Evolutionary conservation across 2,888 invertebrate species (phyloP).

Genomic region (Drosophila subquinaria): DNA sequence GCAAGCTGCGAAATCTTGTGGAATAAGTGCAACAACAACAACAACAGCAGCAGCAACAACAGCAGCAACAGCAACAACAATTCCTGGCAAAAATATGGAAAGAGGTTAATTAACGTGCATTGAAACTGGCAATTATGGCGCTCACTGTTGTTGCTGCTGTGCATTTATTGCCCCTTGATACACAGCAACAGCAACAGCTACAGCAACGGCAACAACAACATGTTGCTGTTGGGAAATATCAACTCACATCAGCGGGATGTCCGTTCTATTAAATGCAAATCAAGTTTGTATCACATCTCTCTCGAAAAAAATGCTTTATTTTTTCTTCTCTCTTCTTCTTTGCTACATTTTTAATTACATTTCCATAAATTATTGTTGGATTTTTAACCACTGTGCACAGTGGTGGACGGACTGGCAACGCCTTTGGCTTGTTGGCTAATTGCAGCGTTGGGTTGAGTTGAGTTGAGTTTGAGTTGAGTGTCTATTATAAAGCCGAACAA

Average conservation of each 20-base stretch:
- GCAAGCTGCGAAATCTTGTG: constrained; percentile 55
- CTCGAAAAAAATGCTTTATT: constrained; percentile 30
- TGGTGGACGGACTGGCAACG: constrained; percentile 34
- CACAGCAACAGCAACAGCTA: constrained; percentile 66
- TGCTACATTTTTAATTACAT: constrained; percentile 51
- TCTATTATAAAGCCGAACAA: constrained; percentile 71
- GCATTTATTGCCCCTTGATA: constrained; percentile 50
- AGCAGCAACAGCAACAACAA: constrained; percentile 27
- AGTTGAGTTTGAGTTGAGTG: constrained; percentile 30
- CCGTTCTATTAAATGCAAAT: constrained; percentile 79
- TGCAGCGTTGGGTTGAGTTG: constrained; percentile 43
- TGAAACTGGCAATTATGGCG: constrained; percentile 81
- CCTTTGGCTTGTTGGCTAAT: constrained; percentile 63
- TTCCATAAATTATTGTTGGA: constrained; percentile 46
- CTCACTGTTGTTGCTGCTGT: constrained; percentile 60
- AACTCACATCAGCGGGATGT: constrained; percentile 69
- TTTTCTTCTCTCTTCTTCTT: constrained; percentile 1
- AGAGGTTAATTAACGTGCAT: constrained; percentile 84
- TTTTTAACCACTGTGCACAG: constrained; percentile 37
- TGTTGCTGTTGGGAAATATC: constrained; percentile 40
- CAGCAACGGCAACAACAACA: constrained; percentile 50
- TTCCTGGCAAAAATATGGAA: constrained; percentile 69
- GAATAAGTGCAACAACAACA: constrained; percentile 52
- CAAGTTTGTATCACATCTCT: constrained; percentile 31
- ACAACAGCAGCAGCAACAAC: constrained; percentile 41